phyloP scores from a whole-genome alignment of 2,113 vertebrate species.

The Rhinoptilus africanus region DNA sequence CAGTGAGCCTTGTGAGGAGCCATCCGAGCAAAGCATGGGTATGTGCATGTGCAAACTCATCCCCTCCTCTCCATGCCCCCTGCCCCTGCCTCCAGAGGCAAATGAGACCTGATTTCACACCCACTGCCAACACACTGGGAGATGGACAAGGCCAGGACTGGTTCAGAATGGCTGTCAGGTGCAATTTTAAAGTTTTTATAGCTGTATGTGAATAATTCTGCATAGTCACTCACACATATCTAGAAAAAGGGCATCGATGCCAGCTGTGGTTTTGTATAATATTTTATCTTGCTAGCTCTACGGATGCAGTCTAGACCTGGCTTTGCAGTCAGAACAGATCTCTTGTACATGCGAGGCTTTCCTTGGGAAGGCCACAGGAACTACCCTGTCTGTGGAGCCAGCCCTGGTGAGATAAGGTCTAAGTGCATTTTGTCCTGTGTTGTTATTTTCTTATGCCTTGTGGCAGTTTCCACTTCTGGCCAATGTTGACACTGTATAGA shows the following conservation, averaged over 20 bases:
- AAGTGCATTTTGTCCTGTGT: neutral
- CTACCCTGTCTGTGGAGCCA: rapidly evolving
- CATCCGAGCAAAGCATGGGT: neutral
- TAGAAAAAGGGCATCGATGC: neutral
- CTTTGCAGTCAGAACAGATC: neutral
- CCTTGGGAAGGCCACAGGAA: neutral
- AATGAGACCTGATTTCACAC: neutral
- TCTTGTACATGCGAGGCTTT: rapidly evolving
- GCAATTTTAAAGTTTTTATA: neutral
- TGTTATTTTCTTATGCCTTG: neutral
- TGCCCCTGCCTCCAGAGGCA: neutral
- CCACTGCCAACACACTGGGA: rapidly evolving
- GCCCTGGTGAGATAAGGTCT: neutral
- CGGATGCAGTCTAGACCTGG: neutral
- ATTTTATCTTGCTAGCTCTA: neutral
- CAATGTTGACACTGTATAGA: neutral
- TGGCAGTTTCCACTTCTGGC: neutral
- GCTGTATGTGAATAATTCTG: neutral
- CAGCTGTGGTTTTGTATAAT: neutral
- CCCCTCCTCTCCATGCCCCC: neutral
- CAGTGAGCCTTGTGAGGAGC: neutral
- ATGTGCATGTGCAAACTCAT: rapidly evolving
- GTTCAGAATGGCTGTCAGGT: neutral
- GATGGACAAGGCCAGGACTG: rapidly evolving
- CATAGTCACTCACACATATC: neutral